Base-by-base conservation (phyloP, 2,113 vertebrate genomes). In the Leptobrachium ailaonicum region DNA sequence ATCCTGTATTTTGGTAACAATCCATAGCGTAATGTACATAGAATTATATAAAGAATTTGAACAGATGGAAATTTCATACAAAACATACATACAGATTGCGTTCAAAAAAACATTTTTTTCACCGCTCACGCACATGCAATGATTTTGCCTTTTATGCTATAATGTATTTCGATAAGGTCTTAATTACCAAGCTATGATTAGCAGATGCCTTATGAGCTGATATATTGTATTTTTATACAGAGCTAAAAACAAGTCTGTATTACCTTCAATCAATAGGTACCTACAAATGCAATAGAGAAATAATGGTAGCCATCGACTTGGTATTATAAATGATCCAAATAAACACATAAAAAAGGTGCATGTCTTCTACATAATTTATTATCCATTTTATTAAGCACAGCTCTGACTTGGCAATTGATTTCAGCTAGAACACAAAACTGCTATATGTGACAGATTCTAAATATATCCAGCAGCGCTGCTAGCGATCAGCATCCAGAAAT, bases 381-480 rank as follows among this genome's bases (percentile, higher is more conserved):
- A 72, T 66, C 44, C 77, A 58, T 74, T 60, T 44, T 41, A 74
- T 71, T 47, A 32, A 66, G 50, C 32, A 68, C 20, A 73, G 40
- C 64, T 62, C 63, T 41, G 50, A 80, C 71, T 50, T 74, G 62
- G 45, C 70, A 80, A 66, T 41, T 44, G 70, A 67, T 73, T 66
- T 44, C 2, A 73, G 62, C 50, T 9, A n/a, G 8, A 69, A 74
- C 64, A 74, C 11, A 74, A 56, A 74, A 80, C 71, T 45, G 71
- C 77, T 80, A 66, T 58, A 80, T 47, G 60, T 79, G 78, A 80
- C 78, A 74, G 42, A 74, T 68, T 80, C 78, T 80, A 80, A 68
- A 80, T 80, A 68, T 80, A 80, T 74, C 78, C 64, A 47, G 41
- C 12, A 14, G 41, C 41, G 64, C 78, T 80, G 71, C 71, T 41